A percentile compares a stretch with the other conserved stretches of the same genome.
These are phyloP conservation scores for Eudorcas thomsonii DNA, from an alignment of 2,113 vertebrate species.

Conservation along the genomic window DNA sequence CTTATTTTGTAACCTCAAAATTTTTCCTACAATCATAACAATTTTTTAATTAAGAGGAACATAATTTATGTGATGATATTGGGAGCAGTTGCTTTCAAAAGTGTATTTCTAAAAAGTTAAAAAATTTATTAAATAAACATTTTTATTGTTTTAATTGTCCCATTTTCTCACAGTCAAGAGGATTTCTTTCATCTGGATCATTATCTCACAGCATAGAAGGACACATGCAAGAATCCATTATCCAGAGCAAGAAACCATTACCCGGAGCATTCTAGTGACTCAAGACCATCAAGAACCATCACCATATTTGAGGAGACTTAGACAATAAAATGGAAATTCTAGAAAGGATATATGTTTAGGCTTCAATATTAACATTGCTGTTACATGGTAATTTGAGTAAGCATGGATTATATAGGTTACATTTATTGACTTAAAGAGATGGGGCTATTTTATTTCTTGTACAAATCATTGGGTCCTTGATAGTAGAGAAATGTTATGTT, in stretches of 20 bases:
- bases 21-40: neutral
- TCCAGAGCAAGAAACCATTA: neutral
- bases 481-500: neutral
- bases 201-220: neutral
- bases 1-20: neutral
- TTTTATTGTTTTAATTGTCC: neutral
- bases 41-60: neutral
- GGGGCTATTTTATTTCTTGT: neutral
- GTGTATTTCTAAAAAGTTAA: neutral
- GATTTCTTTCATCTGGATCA: neutral
- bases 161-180: neutral
- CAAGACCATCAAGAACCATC: neutral
- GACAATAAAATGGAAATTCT: neutral
- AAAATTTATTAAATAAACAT: neutral
- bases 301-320: neutral
- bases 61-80: neutral
- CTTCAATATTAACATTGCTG: neutral
- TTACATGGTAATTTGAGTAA: neutral
- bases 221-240: too few species aligned
- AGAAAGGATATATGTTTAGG: neutral
- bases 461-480: neutral
- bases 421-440: neutral
- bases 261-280: neutral
- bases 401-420: neutral
- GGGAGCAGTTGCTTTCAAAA: neutral